Percentiles rank a stretch among this genome's conserved stretches.
phyloP scores from a whole-genome alignment of 2,113 vertebrate species.

The Pseudorasbora parva region DNA sequence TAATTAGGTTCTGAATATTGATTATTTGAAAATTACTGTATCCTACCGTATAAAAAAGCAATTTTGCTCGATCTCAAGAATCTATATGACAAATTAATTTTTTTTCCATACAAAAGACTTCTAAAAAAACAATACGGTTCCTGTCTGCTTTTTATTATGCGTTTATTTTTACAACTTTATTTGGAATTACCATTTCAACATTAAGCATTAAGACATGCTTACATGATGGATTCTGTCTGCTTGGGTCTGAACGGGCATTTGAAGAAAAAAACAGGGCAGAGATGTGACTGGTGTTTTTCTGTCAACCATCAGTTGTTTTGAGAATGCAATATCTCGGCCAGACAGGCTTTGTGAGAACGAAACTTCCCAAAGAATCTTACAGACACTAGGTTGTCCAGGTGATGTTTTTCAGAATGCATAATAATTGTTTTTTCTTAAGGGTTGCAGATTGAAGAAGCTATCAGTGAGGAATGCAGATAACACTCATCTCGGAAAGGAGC shows the following conservation, averaged over 20 bases:
- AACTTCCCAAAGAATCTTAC: background rate
- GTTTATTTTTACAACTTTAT: background rate
- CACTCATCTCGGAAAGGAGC: conserved; percentile 2
- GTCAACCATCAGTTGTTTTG: conserved; percentile 10
- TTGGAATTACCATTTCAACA: background rate
- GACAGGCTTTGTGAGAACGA: conserved; percentile 12
- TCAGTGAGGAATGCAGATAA: conserved; percentile 36
- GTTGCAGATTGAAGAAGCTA: conserved; percentile 14
- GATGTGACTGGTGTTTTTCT: background rate
- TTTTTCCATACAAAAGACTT: background rate
- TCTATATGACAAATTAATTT: background rate
- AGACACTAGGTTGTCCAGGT: background rate
- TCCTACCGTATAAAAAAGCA: background rate
- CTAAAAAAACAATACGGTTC: background rate
- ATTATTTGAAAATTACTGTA: background rate
- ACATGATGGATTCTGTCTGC: background rate
- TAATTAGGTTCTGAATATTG: no score
- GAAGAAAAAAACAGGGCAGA: background rate
- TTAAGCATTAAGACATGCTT: no score
- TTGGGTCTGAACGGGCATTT: background rate
- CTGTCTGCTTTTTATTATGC: background rate
- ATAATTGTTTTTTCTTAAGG: conserved; percentile 22
- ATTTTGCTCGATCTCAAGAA: background rate
- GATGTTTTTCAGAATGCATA: background rate
- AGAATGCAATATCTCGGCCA: conserved; percentile 19